phyloP scores from a whole-genome alignment of 2,888 invertebrate genomes.

The Archaeoteleia sp. region DNA sequence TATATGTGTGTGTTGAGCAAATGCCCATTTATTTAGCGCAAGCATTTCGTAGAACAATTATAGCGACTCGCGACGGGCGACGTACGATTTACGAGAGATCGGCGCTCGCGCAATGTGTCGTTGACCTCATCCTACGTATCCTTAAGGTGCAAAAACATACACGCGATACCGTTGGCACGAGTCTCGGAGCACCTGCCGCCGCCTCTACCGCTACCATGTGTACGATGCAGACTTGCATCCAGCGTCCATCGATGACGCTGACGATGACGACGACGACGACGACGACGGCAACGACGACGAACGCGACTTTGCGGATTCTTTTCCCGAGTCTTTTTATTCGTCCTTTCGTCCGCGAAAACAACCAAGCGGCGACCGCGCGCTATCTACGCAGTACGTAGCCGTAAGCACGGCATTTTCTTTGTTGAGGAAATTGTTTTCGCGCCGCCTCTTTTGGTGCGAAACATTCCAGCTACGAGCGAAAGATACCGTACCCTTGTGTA shows the following conservation, averaged over 20 bases:
- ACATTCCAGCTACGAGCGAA: constrained; percentile 8
- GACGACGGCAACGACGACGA: not conserved
- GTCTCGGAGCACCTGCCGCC: constrained; percentile 61
- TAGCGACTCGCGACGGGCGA: constrained; percentile 10
- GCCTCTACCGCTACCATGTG: constrained; percentile 8
- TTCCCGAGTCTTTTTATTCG: not conserved
- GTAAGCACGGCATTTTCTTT: constrained; percentile 23
- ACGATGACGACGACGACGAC: not conserved
- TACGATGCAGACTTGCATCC: not conserved
- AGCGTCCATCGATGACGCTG: too few species aligned
- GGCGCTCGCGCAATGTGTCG: constrained; percentile 55
- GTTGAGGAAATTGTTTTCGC: constrained; percentile 25
- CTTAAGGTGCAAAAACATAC: constrained; percentile 72
- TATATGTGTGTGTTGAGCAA: too few species aligned
- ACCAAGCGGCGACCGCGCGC: constrained; percentile 10
- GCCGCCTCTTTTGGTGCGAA: constrained; percentile 14
- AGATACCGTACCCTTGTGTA: constrained; percentile 10
- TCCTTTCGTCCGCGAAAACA: constrained; percentile 20
- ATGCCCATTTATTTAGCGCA: constrained; percentile 2
- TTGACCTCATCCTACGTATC: constrained; percentile 67
- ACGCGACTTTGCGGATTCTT: too few species aligned
- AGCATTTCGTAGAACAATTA: constrained; percentile 40
- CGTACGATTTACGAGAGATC: constrained; percentile 34
- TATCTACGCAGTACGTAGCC: too few species aligned
- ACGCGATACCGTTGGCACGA: constrained; percentile 72